A percentile compares a stretch with the other conserved stretches of the same genome.
These are phyloP conservation scores for Zosterops pallidus DNA, from an alignment of 2,113 vertebrate species.

Conservation along the genomic window DNA sequence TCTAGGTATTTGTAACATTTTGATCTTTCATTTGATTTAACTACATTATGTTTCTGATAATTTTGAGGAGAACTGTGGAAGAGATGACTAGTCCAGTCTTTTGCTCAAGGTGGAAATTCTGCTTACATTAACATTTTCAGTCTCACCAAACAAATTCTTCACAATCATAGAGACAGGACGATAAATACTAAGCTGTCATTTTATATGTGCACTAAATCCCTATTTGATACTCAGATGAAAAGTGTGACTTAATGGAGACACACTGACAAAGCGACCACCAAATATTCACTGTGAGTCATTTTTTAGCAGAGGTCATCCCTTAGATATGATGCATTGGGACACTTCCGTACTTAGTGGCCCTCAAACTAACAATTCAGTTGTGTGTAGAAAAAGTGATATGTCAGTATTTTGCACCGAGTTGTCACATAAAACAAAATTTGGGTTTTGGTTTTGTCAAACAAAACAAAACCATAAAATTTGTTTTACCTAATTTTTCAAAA, in stretches of 20 bases:
- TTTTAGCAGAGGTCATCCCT: not conserved
- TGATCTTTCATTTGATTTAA: not conserved
- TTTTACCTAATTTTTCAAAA: not conserved
- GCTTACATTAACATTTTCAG: not conserved
- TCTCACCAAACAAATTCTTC: not conserved
- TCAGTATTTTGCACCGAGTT: not conserved
- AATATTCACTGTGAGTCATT: not conserved
- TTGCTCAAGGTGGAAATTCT: not conserved
- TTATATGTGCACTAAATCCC: not conserved
- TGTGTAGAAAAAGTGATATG: not conserved
- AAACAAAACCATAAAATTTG: not conserved
- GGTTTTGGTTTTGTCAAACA: too few species aligned
- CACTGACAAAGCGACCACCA: not conserved
- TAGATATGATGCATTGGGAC: not conserved
- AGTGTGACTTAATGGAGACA: not conserved
- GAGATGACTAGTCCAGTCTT: fast-evolving
- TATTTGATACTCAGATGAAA: not conserved
- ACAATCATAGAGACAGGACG: not conserved
- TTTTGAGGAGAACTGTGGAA: not conserved
- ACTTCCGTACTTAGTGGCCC: not conserved
- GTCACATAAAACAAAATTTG: not conserved
- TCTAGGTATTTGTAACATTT: not conserved
- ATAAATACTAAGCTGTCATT: not conserved
- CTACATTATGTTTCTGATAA: not conserved
- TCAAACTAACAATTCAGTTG: fast-evolving